Evolutionary conservation across 2,888 invertebrate genomes (phyloP), one percentile per base, ranked within the genome.

Genomic region (Drosophila robusta): DNA sequence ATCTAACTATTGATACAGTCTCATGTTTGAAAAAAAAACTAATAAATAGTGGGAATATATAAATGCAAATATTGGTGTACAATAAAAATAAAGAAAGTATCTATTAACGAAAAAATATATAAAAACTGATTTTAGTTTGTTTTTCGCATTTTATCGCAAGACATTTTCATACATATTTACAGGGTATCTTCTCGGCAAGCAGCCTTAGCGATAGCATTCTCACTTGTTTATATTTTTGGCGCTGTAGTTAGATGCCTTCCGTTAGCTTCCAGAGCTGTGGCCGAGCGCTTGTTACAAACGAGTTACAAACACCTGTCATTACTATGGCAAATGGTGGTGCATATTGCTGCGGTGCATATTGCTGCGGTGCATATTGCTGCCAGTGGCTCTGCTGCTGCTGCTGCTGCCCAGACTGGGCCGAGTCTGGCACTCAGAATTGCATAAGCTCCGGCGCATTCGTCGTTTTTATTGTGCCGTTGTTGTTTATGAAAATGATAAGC

Each of bases 281-380:
- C 36, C 44, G 42, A 52, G 67, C 67, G 68, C 63, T 60, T 52
- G 78, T 68, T 74, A 66, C 73, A 82, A 81, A 87, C 78, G 76
- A 84, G 87, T 78, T 80, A 76, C 81, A 89, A 89, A 86, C 89
- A 89, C 89, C 89, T 89, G 89, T 89, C 89, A 89, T 89, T 89
- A 87, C 78, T 75, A 62, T 78, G 75, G 81, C 85, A 82, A 84
- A 84, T 75, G 83, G 72, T 70, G 76, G 68, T 78, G 80, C 70
- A 68, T 67, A 61, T 70, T 70, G 67, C 70, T 41, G 54, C 34
- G 54, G 44, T 36, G 58, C 58, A 67, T 66, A 62, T 72, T 65
- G 63, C 69, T 42, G 44, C 41, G 50, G 29, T 54, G 44, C 26
- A 39, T 49, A 55, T 55, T 58, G 61, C 57, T 34, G 55, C 41